Percentiles rank a stretch among this genome's conserved stretches.
Evolutionary conservation across 1,140 invertebrate genomes (phyloP).

Genomic region (Drosophila funebris): DNA sequence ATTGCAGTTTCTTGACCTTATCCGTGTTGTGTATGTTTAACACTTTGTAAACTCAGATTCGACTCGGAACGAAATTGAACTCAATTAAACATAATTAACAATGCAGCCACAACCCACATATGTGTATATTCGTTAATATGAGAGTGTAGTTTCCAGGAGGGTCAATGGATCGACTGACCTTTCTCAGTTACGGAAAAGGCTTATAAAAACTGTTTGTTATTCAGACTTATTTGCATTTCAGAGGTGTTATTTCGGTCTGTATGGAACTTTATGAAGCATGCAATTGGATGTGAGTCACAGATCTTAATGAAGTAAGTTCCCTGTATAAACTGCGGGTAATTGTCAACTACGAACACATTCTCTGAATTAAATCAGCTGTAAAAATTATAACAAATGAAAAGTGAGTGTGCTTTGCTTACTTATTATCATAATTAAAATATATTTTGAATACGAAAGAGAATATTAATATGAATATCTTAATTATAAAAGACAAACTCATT

Average conservation of each 20-base stretch:
- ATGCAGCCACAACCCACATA: constrained; percentile 21
- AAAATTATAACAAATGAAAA: not conserved
- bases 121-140: not conserved
- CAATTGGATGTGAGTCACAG: constrained; percentile 18
- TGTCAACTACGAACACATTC: not conserved
- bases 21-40: constrained; percentile 42
- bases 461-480: too few species aligned
- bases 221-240: constrained; percentile 22
- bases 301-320: constrained; percentile 9
- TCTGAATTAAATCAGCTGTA: not conserved
- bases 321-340: not conserved
- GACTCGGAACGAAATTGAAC: constrained; percentile 54
- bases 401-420: not conserved
- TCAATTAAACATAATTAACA: constrained; percentile 68
- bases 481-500: too few species aligned
- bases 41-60: constrained; percentile 64
- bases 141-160: not conserved
- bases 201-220: constrained; percentile 10
- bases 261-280: constrained; percentile 1
- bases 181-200: constrained; percentile 9
- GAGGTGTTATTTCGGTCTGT: constrained; percentile 19
- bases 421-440: not conserved
- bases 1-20: constrained; percentile 66
- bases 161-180: constrained; percentile 34
- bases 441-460: too few species aligned